These are phyloP conservation scores for Heterodera filipjevi DNA, from an alignment of 2,888 invertebrate species.

Conservation along the genomic window DNA sequence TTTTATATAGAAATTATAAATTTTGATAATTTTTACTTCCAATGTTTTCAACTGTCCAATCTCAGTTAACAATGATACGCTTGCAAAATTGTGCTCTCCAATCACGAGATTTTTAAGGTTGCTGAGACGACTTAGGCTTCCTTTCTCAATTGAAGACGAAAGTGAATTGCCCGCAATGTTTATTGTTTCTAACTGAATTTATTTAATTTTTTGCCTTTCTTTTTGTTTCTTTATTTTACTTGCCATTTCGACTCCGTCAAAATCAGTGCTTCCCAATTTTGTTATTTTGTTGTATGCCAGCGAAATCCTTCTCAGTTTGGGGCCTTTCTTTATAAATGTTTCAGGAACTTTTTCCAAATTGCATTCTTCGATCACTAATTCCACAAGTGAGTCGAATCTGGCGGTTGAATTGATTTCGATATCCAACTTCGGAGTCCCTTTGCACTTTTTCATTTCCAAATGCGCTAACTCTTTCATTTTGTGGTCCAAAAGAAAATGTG, in stretches of 20 bases:
- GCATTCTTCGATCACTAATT: slow-evolving; percentile 55
- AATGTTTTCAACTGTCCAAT: slow-evolving; percentile 84
- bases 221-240: neutral
- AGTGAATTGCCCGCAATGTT: slow-evolving; percentile 86
- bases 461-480: neutral
- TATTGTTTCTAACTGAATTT: slow-evolving; percentile 69
- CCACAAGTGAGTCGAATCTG: slow-evolving; percentile 20
- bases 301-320: slow-evolving; percentile 30
- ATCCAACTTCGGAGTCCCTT: neutral
- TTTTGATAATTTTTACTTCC: slow-evolving; percentile 51
- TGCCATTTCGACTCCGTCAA: slow-evolving; percentile 13
- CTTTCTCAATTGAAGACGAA: slow-evolving; percentile 77
- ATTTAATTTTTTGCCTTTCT: neutral
- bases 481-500: neutral
- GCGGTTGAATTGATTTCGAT: neutral
- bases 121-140: slow-evolving; percentile 82
- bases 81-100: slow-evolving; percentile 77
- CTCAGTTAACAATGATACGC: slow-evolving; percentile 80
- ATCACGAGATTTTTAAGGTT: slow-evolving; percentile 76
- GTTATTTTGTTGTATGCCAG: slow-evolving; percentile 42
- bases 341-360: slow-evolving; percentile 45
- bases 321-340: slow-evolving; percentile 28
- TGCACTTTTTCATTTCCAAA: slow-evolving; percentile 32
- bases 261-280: slow-evolving; percentile 24
- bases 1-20: too few relatives aligned